These are phyloP conservation scores for Melanotaenia trifasciata DNA, from an alignment of 2,797 vertebrate species.

Conservation along the genomic window DNA sequence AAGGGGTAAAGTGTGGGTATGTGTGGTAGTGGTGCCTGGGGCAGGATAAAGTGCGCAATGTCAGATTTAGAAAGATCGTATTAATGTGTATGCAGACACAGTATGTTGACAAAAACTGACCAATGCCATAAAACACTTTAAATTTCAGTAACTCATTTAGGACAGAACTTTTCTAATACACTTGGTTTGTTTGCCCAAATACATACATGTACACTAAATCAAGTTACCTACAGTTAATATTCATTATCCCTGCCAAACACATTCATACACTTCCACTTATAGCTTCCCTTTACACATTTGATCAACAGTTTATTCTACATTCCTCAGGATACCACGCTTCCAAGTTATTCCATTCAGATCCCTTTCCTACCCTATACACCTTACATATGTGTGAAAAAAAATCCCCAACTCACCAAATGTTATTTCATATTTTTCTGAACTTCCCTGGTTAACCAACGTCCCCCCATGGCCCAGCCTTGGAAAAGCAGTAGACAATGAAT, in stretches of 20 bases:
- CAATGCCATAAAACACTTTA: too few species aligned
- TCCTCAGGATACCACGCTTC: slow-evolving; percentile 37
- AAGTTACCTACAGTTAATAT: too few species aligned
- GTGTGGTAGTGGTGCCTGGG: slow-evolving; percentile 52
- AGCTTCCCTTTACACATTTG: slow-evolving; percentile 79
- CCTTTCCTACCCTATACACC: slow-evolving; percentile 56
- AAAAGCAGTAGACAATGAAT: too few species aligned
- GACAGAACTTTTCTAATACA: too few species aligned
- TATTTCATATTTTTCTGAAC: slow-evolving; percentile 39
- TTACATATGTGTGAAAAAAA: slow-evolving; percentile 68
- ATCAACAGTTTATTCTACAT: slow-evolving; percentile 71
- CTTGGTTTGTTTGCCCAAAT: too few species aligned
- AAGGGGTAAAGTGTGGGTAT: slow-evolving; percentile 65
- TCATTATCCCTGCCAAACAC: too few species aligned
- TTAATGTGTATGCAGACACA: too few species aligned
- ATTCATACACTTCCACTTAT: slow-evolving; percentile 32
- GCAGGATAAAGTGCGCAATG: slow-evolving; percentile 41
- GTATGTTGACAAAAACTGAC: too few species aligned
- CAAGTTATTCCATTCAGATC: slow-evolving; percentile 73
- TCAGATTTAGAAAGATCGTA: neutral
- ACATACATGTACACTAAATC: too few species aligned
- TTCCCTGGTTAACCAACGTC: slow-evolving; percentile 7
- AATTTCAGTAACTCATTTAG: too few species aligned
- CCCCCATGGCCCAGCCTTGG: too few species aligned
- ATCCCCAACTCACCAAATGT: slow-evolving; percentile 44